Evolutionary conservation across 2,797 vertebrate species (phyloP).

Genomic region (Rhodeus uyekii): DNA sequence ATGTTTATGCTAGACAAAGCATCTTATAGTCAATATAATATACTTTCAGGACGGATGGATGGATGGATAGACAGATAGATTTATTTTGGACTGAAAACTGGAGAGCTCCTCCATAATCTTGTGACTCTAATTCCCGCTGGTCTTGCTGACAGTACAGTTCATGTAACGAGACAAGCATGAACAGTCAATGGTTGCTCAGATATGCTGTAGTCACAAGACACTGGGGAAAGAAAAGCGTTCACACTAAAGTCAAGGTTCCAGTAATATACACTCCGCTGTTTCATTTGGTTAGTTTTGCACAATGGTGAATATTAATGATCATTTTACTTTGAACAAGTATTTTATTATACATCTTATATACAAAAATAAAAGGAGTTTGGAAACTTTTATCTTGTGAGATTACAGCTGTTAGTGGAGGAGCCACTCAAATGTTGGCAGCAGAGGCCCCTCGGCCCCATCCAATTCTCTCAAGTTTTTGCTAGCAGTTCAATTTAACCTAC

Average conservation of each 20-base stretch:
- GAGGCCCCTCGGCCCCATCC: background rate
- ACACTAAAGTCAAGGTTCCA: conserved; percentile 43
- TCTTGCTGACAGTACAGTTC: conserved; percentile 46
- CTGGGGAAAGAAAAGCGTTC: conserved; percentile 34
- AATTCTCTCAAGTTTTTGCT: background rate
- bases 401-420: too few species aligned
- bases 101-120: conserved; percentile 57
- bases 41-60: background rate
- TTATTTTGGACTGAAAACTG: too few species aligned
- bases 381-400: too few species aligned
- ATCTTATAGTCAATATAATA: background rate
- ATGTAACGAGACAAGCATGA: conserved; percentile 50
- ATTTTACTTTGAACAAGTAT: background rate
- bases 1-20: background rate
- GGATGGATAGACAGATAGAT: background rate
- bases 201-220: conserved; percentile 67
- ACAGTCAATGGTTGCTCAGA: conserved; percentile 61
- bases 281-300: background rate
- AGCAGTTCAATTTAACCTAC: background rate
- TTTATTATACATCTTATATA: too few species aligned
- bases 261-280: conserved; percentile 34
- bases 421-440: too few species aligned
- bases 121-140: conserved; percentile 68
- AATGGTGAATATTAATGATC: background rate
- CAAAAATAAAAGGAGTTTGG: too few species aligned